These are phyloP conservation scores for Potamarius usumacintae DNA, from an alignment of 2,113 vertebrate species.

Conservation along the genomic window DNA sequence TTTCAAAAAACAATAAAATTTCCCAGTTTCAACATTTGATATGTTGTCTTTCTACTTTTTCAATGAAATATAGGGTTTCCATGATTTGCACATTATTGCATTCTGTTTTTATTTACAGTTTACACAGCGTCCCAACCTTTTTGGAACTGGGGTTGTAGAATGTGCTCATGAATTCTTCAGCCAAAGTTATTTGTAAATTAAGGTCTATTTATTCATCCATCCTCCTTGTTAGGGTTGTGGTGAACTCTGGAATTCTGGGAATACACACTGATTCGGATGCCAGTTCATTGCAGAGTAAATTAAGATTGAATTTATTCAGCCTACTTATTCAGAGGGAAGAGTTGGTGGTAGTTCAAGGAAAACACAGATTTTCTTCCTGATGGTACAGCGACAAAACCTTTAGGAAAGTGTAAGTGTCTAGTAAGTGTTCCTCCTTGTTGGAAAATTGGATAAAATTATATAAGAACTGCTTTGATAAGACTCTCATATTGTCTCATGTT, in stretches of 20 bases:
- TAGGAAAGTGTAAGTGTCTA: background rate
- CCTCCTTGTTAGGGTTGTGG: background rate
- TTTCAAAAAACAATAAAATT: too few species aligned
- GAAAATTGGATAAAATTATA: background rate
- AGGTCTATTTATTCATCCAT: background rate
- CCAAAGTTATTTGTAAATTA: background rate
- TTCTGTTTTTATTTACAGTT: too few species aligned
- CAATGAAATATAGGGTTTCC: too few species aligned
- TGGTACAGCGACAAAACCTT: background rate
- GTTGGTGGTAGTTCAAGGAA: background rate
- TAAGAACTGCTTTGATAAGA: background rate
- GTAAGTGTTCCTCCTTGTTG: background rate
- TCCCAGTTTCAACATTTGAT: too few species aligned
- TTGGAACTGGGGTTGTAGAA: background rate
- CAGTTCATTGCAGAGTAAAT: background rate
- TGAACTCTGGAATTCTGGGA: background rate
- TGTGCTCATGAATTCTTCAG: background rate
- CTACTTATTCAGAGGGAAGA: background rate
- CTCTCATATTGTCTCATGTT: background rate
- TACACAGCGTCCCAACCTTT: too few species aligned
- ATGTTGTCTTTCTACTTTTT: too few species aligned
- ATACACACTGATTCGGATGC: background rate
- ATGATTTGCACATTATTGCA: too few species aligned
- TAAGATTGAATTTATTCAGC: background rate
- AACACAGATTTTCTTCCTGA: background rate